Conservation (phyloP, 2,888 invertebrate species). For the Bimastos eiseni region DNA sequence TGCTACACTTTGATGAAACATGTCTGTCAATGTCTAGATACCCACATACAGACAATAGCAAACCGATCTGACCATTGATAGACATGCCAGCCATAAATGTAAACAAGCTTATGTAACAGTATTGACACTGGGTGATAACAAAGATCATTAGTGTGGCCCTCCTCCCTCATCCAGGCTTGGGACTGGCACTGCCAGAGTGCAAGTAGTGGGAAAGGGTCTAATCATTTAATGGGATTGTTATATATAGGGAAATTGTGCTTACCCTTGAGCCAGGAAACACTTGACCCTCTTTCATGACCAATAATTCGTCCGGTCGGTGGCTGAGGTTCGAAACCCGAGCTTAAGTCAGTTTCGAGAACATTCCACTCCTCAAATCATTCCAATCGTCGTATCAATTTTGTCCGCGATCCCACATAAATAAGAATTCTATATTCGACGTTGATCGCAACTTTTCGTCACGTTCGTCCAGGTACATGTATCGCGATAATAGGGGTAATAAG, state of each 20-base stretch:
- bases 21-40: no score
- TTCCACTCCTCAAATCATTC: neutral
- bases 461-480: neutral
- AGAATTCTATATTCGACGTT: neutral
- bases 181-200: no score
- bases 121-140: no score
- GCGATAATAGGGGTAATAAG: slow-evolving; percentile 13
- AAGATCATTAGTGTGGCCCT: neutral
- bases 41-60: no score
- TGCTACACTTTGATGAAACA: no score
- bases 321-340: no score
- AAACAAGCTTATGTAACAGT: no score
- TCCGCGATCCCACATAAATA: neutral
- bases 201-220: no score
- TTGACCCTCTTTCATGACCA: neutral
- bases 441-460: neutral
- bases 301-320: neutral
- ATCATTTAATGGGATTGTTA: no score
- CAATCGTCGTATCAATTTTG: no score
- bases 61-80: neutral
- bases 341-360: neutral
- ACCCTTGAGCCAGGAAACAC: slow-evolving; percentile 18
- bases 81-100: neutral
- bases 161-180: no score
- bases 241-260: neutral